A percentile compares a stretch with the other conserved stretches of the same genome.
Conservation (phyloP, 2,888 invertebrate genomes). For the Drosophila putrida region DNA sequence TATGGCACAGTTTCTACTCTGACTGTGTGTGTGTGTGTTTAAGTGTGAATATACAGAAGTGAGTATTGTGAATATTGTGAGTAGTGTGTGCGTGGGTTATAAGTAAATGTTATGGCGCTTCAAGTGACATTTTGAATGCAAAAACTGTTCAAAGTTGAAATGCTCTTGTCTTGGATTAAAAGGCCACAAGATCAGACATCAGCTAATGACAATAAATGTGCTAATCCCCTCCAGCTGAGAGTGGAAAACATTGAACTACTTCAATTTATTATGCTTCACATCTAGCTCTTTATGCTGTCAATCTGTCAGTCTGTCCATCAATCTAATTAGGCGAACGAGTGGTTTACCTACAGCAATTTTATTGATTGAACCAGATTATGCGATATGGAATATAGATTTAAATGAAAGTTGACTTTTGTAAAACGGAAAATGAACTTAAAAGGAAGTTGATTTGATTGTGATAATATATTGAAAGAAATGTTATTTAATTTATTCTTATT, state of each 20-base stretch:
- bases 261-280: constrained; percentile 9
- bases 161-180: constrained; percentile 39
- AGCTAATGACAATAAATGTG: constrained; percentile 37
- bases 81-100: constrained; percentile 43
- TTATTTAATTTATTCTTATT: not conserved
- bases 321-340: constrained; percentile 15
- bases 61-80: constrained; percentile 23
- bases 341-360: not conserved
- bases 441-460: not conserved
- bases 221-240: constrained; percentile 29
- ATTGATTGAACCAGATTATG: not conserved
- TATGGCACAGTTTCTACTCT: constrained; percentile 56
- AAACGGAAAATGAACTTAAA: not conserved
- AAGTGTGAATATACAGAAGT: constrained; percentile 22
- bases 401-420: not conserved
- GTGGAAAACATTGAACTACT: not conserved
- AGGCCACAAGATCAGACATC: constrained; percentile 36
- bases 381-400: not conserved
- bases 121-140: constrained; percentile 55
- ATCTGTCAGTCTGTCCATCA: constrained; percentile 22
- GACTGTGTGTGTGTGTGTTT: constrained; percentile 16
- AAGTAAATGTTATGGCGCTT: constrained; percentile 57
- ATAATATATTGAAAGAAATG: too few relatives aligned
- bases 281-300: constrained; percentile 16
- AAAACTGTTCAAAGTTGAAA: constrained; percentile 35